Percentiles rank a stretch among this genome's conserved stretches.
Evolutionary conservation across 2,888 invertebrate species (phyloP).

Genomic region (Trichogramma dendrolimi): DNA sequence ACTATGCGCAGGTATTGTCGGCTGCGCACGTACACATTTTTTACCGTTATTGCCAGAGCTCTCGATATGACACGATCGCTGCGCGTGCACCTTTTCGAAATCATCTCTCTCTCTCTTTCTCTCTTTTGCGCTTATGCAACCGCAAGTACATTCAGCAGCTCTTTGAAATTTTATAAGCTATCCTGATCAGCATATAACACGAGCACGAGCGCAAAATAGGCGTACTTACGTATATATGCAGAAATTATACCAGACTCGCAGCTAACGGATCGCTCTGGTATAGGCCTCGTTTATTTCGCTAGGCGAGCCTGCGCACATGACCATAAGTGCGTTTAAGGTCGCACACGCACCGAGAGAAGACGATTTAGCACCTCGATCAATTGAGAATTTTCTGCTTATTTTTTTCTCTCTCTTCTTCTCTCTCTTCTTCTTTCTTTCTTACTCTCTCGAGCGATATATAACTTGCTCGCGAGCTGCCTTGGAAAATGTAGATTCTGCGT

Average conservation of each 20-base stretch:
- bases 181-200: no score
- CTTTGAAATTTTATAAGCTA: no score
- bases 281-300: conserved; percentile 12
- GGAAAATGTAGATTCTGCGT: conserved; percentile 3
- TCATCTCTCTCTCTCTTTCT: no score
- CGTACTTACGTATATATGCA: background rate
- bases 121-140: no score
- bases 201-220: no score
- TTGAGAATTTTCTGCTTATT: conserved; percentile 14
- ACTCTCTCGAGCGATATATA: conserved; percentile 9
- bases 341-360: background rate
- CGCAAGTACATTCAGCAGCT: no score
- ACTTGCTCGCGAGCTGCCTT: background rate
- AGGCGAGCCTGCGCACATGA: background rate
- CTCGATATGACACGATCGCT: no score
- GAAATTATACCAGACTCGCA: conserved; percentile 1
- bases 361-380: conserved; percentile 17
- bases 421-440: conserved; percentile 4
- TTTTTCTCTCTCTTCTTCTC: background rate
- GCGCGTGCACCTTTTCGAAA: no score
- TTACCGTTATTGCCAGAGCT: no score
- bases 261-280: background rate
- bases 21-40: no score
- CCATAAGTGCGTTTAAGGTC: conserved; percentile 20
- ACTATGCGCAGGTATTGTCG: no score